A percentile compares a stretch with the other conserved stretches of the same genome.
Conservation (phyloP, 1,140 invertebrate species). For the Neodiprion fabricii region DNA sequence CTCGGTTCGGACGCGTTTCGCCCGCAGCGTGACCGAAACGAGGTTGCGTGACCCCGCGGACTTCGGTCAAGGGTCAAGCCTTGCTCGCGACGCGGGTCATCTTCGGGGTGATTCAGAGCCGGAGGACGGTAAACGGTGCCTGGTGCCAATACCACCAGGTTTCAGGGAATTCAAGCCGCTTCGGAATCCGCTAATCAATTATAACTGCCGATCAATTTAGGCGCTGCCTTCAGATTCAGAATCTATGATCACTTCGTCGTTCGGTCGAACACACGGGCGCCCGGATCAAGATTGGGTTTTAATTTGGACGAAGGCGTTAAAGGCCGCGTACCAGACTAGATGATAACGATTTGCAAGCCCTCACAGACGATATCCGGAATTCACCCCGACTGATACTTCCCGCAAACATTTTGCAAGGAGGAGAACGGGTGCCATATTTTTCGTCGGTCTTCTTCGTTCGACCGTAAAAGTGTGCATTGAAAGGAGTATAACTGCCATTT, state of each 20-base stretch:
- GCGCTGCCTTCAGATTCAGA: neutral
- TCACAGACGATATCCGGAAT: too few species aligned
- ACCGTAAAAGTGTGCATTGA: too few species aligned
- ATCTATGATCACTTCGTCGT: neutral
- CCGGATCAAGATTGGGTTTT: neutral
- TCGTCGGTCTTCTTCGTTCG: too few species aligned
- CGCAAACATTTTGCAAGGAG: too few species aligned
- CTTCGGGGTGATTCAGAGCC: neutral
- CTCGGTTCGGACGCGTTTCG: neutral
- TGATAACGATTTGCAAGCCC: too few species aligned
- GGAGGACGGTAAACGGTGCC: neutral
- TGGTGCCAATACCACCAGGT: neutral
- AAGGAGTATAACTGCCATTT: too few species aligned
- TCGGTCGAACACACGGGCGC: neutral
- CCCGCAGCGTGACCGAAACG: constrained; percentile 4
- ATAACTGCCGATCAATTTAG: neutral
- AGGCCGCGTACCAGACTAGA: too few species aligned
- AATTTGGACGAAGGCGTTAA: too few species aligned
- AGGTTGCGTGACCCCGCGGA: constrained; percentile 25
- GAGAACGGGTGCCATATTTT: too few species aligned
- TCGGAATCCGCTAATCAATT: neutral
- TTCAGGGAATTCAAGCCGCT: neutral
- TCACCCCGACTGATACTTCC: too few species aligned
- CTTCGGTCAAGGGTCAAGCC: constrained; percentile 24
- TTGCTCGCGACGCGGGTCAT: neutral